phyloP scores from a whole-genome alignment of 1,140 invertebrate species.

The Ips nitidus region DNA sequence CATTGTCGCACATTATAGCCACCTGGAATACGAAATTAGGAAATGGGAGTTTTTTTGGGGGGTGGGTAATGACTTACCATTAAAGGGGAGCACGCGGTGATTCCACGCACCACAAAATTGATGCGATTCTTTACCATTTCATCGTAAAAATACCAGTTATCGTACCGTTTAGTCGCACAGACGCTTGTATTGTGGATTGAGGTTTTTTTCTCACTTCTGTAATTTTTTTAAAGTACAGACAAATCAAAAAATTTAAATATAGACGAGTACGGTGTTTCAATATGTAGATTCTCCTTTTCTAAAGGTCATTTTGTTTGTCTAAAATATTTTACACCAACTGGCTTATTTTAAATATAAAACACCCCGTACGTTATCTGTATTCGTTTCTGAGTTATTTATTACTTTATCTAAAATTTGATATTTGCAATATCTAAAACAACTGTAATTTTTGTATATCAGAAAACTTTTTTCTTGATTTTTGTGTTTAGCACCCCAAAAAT shows the following conservation, averaged over 20 bases:
- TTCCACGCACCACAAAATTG: constrained; percentile 46
- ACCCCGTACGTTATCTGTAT: no score
- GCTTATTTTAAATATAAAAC: no score
- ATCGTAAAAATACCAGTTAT: constrained; percentile 40
- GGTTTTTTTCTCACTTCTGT: constrained; percentile 39
- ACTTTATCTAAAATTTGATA: no score
- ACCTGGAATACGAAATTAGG: constrained; percentile 46
- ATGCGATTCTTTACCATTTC: constrained; percentile 40
- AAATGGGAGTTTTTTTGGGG: neutral
- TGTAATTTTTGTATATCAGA: no score
- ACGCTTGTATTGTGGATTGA: constrained; percentile 37
- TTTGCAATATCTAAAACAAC: no score
- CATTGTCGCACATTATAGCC: constrained; percentile 52
- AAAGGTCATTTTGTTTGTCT: no score
- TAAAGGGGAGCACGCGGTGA: constrained; percentile 76
- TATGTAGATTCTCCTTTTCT: neutral
- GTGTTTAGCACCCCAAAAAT: no score
- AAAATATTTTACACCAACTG: no score
- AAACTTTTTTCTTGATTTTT: no score
- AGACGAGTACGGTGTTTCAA: neutral
- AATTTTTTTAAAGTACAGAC: constrained; percentile 10
- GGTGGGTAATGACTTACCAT: constrained; percentile 65
- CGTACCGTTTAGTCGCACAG: constrained; percentile 27
- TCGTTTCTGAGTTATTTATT: no score
- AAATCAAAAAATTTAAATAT: neutral